These are phyloP conservation scores for Perca flavescens DNA, from an alignment of 2,113 vertebrate species.

Conservation along the genomic window DNA sequence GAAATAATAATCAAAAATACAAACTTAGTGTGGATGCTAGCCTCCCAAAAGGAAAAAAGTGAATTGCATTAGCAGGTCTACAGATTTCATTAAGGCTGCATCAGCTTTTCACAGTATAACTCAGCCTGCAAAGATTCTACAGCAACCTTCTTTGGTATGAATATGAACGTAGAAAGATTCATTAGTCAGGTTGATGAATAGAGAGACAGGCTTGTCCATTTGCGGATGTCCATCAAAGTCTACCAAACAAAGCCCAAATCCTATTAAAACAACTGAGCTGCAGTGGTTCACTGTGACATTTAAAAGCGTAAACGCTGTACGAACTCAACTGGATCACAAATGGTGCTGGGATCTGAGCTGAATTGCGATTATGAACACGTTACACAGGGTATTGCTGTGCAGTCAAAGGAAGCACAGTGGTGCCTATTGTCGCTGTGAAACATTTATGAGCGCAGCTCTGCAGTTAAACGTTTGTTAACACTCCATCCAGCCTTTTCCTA, in stretches of 20 bases:
- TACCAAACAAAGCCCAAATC: not conserved
- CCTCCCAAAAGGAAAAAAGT: not conserved
- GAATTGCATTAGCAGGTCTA: not conserved
- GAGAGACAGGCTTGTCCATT: not conserved
- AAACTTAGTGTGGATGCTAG: not conserved
- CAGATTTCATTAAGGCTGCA: not conserved
- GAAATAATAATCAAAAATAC: not conserved
- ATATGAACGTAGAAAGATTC: not conserved
- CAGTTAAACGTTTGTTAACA: slow-evolving; percentile 77
- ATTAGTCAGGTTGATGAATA: slow-evolving; percentile 24
- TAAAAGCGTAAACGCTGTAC: not conserved
- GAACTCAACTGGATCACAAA: not conserved
- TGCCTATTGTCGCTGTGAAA: slow-evolving; percentile 49
- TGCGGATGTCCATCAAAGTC: slow-evolving; percentile 8
- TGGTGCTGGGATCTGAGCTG: not conserved
- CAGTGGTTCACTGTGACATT: slow-evolving; percentile 8
- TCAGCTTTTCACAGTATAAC: not conserved
- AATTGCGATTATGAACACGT: slow-evolving; percentile 8
- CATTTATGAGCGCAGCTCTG: slow-evolving; percentile 56
- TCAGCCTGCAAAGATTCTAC: not conserved
- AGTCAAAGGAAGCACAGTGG: slow-evolving; percentile 27
- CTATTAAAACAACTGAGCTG: not conserved
- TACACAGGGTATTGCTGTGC: slow-evolving; percentile 1
- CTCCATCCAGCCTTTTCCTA: slow-evolving; percentile 69
- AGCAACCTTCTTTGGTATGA: not conserved